Evolutionary conservation across 2,888 invertebrate species (phyloP).

Genomic region (Conchocele bisecta): DNA sequence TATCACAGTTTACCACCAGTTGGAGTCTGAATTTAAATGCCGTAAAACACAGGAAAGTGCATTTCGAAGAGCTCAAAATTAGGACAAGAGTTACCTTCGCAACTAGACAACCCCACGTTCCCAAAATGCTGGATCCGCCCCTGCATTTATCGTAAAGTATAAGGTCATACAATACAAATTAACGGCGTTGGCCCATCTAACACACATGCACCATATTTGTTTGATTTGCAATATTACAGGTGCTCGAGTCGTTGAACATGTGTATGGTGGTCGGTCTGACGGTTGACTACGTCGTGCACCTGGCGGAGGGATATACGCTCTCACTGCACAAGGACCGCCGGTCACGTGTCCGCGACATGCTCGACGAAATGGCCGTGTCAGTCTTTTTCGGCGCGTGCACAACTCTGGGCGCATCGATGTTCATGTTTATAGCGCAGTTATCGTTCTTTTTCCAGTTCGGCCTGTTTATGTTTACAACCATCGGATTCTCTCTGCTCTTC

Average conservation of each 20-base stretch:
- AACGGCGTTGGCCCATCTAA: neutral
- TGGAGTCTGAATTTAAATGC: too few species aligned
- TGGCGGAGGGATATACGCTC: slow-evolving; percentile 71
- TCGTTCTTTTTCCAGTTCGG: slow-evolving; percentile 78
- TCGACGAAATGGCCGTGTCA: slow-evolving; percentile 72
- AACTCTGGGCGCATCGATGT: slow-evolving; percentile 74
- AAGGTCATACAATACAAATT: neutral
- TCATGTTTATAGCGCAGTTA: slow-evolving; percentile 74
- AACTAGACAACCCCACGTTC: too few species aligned
- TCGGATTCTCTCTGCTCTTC: slow-evolving; percentile 74
- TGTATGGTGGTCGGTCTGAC: slow-evolving; percentile 70
- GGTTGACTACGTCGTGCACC: slow-evolving; percentile 73
- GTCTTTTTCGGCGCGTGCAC: slow-evolving; percentile 77
- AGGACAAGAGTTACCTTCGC: too few species aligned
- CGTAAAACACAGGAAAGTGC: too few species aligned
- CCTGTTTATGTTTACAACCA: slow-evolving; percentile 76
- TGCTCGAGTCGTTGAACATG: slow-evolving; percentile 68
- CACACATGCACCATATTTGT: neutral
- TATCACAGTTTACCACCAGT: too few species aligned
- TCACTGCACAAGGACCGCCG: slow-evolving; percentile 58
- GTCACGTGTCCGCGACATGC: slow-evolving; percentile 64
- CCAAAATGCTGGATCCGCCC: too few species aligned
- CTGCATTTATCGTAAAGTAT: too few species aligned
- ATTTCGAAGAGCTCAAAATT: too few species aligned
- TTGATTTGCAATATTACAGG: slow-evolving; percentile 38